These are phyloP conservation scores for Marmota monax DNA, from an alignment of 2,113 vertebrate genomes.

Conservation along the genomic window DNA sequence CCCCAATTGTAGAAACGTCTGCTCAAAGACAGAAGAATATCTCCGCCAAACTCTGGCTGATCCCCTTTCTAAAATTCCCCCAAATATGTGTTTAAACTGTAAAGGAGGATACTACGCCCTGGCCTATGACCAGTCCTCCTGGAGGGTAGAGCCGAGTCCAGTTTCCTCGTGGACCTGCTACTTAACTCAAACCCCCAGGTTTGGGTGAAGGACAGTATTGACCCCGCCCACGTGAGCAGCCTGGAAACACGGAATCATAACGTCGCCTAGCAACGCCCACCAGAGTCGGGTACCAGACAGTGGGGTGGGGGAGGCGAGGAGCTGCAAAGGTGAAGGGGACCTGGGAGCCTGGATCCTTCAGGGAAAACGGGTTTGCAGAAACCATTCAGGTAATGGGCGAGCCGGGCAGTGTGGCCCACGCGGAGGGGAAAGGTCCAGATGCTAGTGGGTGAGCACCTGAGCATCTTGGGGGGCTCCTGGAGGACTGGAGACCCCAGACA, in stretches of 20 bases:
- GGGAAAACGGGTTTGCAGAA: not conserved
- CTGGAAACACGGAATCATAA: not conserved
- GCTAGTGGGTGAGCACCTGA: accelerated
- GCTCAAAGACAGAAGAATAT: not conserved
- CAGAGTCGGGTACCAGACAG: accelerated
- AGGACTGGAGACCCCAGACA: not conserved
- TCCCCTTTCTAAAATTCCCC: not conserved
- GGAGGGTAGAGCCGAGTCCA: accelerated
- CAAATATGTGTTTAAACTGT: accelerated
- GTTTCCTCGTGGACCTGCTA: not conserved
- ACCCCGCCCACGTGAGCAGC: not conserved
- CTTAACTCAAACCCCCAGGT: not conserved
- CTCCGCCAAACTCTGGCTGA: not conserved
- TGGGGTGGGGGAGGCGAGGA: not conserved
- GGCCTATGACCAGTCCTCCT: accelerated
- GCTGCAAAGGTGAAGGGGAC: not conserved
- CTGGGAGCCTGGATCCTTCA: not conserved
- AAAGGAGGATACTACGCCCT: not conserved
- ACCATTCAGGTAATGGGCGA: not conserved
- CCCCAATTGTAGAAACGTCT: not conserved
- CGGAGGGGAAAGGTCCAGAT: not conserved
- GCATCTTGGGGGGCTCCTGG: not conserved
- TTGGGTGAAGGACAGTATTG: too few species aligned
- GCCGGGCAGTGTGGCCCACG: too few species aligned
- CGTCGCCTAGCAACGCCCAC: accelerated